Percentiles rank a stretch among this genome's conserved stretches.
Conservation (phyloP, 2,888 invertebrate species). For the Dysmachus trigonus region DNA sequence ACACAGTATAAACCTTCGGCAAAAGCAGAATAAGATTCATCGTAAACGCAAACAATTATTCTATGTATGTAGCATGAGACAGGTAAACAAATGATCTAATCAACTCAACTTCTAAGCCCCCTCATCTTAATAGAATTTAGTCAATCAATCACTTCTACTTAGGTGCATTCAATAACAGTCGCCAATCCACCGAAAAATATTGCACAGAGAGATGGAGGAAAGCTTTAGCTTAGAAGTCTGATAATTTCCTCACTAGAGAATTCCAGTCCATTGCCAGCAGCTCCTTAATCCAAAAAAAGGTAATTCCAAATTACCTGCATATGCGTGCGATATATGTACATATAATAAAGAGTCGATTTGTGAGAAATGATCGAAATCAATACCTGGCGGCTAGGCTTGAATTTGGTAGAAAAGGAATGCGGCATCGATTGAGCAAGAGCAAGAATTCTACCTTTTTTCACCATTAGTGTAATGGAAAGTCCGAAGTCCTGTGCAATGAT, state of each 20-base stretch:
- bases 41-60: background rate
- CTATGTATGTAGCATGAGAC: background rate
- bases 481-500: background rate
- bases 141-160: background rate
- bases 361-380: background rate
- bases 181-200: background rate
- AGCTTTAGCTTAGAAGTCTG: background rate
- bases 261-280: background rate
- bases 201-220: background rate
- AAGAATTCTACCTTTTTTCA: background rate
- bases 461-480: conserved; percentile 9
- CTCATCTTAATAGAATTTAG: background rate
- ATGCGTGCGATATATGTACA: background rate
- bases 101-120: background rate
- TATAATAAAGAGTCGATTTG: background rate
- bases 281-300: background rate
- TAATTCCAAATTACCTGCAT: background rate
- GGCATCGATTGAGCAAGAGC: background rate
- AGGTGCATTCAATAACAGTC: background rate
- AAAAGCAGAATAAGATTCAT: too few relatives aligned
- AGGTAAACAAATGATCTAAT: background rate
- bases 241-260: background rate
- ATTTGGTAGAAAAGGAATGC: background rate
- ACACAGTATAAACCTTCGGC: too few relatives aligned
- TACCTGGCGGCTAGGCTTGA: background rate